Evolutionary conservation across 2,888 invertebrate genomes (phyloP), one percentile per base, ranked within the genome.

Genomic region (Drosophila cracens): DNA sequence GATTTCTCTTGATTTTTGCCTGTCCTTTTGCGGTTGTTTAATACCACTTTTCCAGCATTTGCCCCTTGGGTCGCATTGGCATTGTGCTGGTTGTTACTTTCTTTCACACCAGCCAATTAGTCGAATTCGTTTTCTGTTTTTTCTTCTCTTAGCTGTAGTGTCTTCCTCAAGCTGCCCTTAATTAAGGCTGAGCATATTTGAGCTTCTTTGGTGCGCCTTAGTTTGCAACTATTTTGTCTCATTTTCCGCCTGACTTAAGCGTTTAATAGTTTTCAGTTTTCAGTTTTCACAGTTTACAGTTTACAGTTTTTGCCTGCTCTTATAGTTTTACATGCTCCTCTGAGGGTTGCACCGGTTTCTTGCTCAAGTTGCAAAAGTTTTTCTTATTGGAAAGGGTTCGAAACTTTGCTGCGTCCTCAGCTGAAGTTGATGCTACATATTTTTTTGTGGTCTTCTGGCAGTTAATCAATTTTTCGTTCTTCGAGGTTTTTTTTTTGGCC

Each of bases 161-260:
- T 29, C 57, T 59, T 73, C 27, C 66, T 66, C 58, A 69, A 66
- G 67, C 59, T 56, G 58, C 38, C 68, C 83, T 86, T 88, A 86
- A 90, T 90, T 90, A 86, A 86, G 71, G 74, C 67, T 66, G 38
- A 62, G 73, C 64, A 73, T 79, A 56, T 71, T 71, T 61, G 21
- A 60, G 62, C 70, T 76, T 72, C 62, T 62, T 73, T 31, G 48
- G 34, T 34, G 27, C 49, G 60, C 34, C 66, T 49, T 66, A 63
- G 62, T 81, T 81, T 27, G 10, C 82, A 91, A 92, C 92, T 92
- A 92, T 92, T 92, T 90, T 82, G 91, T 87, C 84, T 92, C 83
- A 92, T 92, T 92, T 92, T 88, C 92, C 86, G 92, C 86, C 82
- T 91, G 92, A 92, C 87, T 92, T 87, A 89, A 91, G 89, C 88